phyloP scores from a whole-genome alignment of 2,113 vertebrate genomes.

The Phylloscopus trochilus region DNA sequence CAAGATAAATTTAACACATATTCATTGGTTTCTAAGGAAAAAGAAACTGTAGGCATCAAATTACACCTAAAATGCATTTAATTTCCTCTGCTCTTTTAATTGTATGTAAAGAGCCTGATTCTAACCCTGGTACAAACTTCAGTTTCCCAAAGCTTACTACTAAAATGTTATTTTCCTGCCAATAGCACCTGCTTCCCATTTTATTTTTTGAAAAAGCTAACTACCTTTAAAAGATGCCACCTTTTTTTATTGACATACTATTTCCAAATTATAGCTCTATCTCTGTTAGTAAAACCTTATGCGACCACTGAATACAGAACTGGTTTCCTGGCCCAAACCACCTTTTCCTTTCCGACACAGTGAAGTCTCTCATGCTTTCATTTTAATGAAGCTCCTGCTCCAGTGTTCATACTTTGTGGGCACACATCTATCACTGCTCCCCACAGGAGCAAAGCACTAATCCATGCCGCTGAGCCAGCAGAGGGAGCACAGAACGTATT shows the following conservation, averaged over 20 bases:
- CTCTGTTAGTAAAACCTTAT: slow-evolving; percentile 21
- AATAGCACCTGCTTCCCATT: background rate
- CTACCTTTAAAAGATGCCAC: slow-evolving; percentile 11
- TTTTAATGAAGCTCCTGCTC: background rate
- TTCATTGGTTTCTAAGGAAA: slow-evolving; percentile 51
- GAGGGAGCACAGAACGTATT: slow-evolving; percentile 37
- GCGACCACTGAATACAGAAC: background rate
- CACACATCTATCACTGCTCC: background rate
- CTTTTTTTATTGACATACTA: background rate
- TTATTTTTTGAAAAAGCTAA: background rate
- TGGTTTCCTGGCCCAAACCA: slow-evolving; percentile 13
- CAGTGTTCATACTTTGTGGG: background rate
- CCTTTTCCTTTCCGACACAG: background rate
- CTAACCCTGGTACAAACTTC: background rate
- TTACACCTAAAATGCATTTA: slow-evolving; percentile 51
- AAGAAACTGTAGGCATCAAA: slow-evolving; percentile 46
- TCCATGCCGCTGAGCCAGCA: background rate
- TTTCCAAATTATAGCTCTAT: slow-evolving; percentile 30
- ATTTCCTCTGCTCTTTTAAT: slow-evolving; percentile 35
- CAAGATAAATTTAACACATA: slow-evolving; percentile 68
- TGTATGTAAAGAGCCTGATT: background rate
- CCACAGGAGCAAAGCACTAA: background rate
- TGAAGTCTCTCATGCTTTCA: background rate
- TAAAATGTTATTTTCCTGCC: slow-evolving; percentile 7
- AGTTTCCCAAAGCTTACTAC: background rate